Base-by-base conservation (phyloP, 2,888 invertebrate species). In the Synergus gifuensis region DNA sequence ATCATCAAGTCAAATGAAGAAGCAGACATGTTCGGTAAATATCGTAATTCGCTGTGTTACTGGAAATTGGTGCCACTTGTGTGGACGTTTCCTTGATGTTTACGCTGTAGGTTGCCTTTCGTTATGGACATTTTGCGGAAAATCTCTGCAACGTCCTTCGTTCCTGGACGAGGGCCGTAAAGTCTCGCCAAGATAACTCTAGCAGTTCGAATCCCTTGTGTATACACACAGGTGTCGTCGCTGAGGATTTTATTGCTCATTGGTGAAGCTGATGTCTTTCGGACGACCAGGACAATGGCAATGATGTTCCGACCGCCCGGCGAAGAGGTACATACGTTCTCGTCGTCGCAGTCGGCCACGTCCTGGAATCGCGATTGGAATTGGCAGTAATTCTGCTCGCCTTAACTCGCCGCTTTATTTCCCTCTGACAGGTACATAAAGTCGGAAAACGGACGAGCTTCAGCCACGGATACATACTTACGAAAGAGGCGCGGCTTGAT, bases 391-490 rank as follows among this genome's bases (percentile, higher is more conserved):
- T 82, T 79, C 66, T 76, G 60, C 60, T 60, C 60, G 60, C 60
- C 64, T 66, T 66, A 66, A 66, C 64, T 66, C 64, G 78, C 58
- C 81, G 77, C 76, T 83, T 83, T 79, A 79, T 84, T 84, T 83
- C 81, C 81, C 73, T 76, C 78, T 81, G 83, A 79, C 84, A 85
- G 83, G 85, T 85, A 82, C 82, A 80, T 83, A 80, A 84, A 84
- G 49, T 82, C 66, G 69, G 76, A 77, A 79, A 81, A 84, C 81
- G 82, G 85, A 85, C 84, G 81, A 76, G 69, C 76, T 64, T 40
- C 77, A 36, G 64, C 44, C 36, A 80, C 49, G 58, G 58, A 77
- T 28, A 69, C 44, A 69, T 69, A 69, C 73, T 73, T 54, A 16
- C 22, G 60, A 22, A 58, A 63, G 58, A 78, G 80, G 46, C 78